These are phyloP conservation scores for Epinotia brunnichana DNA, from an alignment of 2,888 invertebrate species.

Conservation along the genomic window DNA sequence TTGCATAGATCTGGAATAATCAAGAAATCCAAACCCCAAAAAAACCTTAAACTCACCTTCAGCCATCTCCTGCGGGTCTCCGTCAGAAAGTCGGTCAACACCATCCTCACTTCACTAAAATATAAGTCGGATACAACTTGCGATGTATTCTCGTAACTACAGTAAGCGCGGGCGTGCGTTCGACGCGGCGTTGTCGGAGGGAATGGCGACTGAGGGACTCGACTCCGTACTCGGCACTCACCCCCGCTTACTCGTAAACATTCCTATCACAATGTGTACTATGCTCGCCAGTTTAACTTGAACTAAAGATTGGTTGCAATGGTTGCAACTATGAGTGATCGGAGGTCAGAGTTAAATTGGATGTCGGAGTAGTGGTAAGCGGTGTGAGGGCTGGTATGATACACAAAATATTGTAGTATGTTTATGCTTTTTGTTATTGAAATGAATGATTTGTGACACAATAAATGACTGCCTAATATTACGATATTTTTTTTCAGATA, in stretches of 20 bases:
- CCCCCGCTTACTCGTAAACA: slow-evolving; percentile 8
- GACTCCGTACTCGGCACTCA: background rate
- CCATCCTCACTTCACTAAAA: slow-evolving; percentile 59
- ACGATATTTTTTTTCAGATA: no score
- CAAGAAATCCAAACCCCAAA: background rate
- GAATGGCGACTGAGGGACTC: slow-evolving; percentile 17
- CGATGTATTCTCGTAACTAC: background rate
- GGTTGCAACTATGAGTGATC: background rate
- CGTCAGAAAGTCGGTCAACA: slow-evolving; percentile 76
- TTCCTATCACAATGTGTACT: background rate
- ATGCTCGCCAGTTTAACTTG: background rate
- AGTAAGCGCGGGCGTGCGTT: slow-evolving; percentile 25
- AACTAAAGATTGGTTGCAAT: background rate
- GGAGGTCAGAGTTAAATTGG: background rate
- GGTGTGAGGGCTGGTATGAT: background rate
- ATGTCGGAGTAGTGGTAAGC: background rate
- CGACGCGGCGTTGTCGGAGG: slow-evolving; percentile 24
- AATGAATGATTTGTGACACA: no score
- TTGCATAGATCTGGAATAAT: background rate
- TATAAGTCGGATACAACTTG: background rate
- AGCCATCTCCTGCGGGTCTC: slow-evolving; percentile 78
- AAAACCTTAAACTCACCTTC: slow-evolving; percentile 72
- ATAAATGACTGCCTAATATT: no score
- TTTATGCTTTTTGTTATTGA: no score
- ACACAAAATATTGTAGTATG: no score